Conservation (phyloP, 2,797 vertebrate genomes). For the Centroberyx gerrardi region DNA sequence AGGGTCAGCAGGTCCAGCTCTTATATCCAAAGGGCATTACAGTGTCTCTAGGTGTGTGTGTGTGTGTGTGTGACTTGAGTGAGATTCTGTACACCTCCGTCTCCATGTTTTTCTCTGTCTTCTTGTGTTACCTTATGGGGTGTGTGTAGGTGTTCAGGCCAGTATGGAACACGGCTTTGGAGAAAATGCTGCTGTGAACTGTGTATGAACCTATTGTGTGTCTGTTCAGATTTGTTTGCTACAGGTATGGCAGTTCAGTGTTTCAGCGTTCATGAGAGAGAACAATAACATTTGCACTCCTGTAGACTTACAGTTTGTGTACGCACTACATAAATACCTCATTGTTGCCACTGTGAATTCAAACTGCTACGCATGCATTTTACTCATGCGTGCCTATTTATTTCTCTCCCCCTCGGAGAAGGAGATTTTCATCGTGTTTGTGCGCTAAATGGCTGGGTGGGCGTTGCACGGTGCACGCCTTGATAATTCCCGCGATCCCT, state of each 20-base stretch:
- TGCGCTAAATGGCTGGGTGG: conserved; percentile 13
- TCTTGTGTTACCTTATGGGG: neutral
- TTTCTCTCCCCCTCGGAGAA: neutral
- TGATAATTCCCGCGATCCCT: conserved; percentile 10
- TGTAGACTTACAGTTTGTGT: neutral
- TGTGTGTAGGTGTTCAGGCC: conserved; percentile 10
- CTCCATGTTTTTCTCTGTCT: neutral
- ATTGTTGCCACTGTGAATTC: neutral
- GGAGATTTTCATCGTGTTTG: neutral
- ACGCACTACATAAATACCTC: neutral
- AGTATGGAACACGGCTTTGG: neutral
- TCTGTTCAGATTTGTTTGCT: neutral
- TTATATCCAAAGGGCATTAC: conserved; percentile 19
- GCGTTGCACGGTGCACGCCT: neutral
- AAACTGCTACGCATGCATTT: neutral
- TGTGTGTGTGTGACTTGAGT: neutral
- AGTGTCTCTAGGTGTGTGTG: neutral
- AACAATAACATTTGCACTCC: neutral
- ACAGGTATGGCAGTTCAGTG: neutral
- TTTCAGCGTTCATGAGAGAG: neutral
- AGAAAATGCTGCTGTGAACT: neutral
- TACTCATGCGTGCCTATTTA: neutral
- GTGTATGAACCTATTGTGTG: neutral
- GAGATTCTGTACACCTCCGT: too few relatives aligned
- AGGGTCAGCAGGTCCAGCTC: neutral